phyloP scores from a whole-genome alignment of 2,113 vertebrate genomes.

The Psettodes erumei region DNA sequence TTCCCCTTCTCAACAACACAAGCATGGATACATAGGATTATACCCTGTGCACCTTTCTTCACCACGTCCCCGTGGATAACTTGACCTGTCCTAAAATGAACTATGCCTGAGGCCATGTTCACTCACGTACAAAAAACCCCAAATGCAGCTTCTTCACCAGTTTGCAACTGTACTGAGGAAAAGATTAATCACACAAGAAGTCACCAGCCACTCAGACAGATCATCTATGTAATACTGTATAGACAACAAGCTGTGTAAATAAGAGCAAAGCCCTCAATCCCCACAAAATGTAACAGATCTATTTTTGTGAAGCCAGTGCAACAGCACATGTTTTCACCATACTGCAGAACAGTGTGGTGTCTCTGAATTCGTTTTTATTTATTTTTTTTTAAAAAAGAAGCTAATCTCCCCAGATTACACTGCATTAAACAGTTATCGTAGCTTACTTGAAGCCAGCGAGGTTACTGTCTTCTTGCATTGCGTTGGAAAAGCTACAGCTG shows the following conservation, averaged over 20 bases:
- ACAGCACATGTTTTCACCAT: background rate
- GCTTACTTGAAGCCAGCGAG: background rate
- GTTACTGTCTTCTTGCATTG: background rate
- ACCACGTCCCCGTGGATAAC: conserved; percentile 62
- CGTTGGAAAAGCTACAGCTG: background rate
- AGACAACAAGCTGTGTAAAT: background rate
- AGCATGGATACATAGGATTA: conserved; percentile 60
- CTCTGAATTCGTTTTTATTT: too few species aligned
- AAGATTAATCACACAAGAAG: conserved; percentile 14
- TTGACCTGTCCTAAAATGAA: conserved; percentile 64
- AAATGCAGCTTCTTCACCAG: conserved; percentile 27
- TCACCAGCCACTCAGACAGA: background rate
- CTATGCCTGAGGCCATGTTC: conserved; percentile 38
- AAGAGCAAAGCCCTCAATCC: background rate
- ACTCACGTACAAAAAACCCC: conserved; percentile 34
- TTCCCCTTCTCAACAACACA: conserved; percentile 58
- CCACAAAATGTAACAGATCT: background rate
- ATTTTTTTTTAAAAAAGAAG: background rate
- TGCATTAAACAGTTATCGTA: background rate
- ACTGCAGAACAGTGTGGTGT: background rate
- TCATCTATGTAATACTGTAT: background rate
- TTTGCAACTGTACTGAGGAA: conserved; percentile 17
- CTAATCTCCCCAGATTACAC: background rate
- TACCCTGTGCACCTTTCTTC: conserved; percentile 48
- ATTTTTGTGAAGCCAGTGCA: background rate